Percentiles rank a stretch among this genome's conserved stretches.
These are phyloP conservation scores for Eupristina koningsbergeri DNA, from an alignment of 1,140 invertebrate species.

Conservation along the genomic window DNA sequence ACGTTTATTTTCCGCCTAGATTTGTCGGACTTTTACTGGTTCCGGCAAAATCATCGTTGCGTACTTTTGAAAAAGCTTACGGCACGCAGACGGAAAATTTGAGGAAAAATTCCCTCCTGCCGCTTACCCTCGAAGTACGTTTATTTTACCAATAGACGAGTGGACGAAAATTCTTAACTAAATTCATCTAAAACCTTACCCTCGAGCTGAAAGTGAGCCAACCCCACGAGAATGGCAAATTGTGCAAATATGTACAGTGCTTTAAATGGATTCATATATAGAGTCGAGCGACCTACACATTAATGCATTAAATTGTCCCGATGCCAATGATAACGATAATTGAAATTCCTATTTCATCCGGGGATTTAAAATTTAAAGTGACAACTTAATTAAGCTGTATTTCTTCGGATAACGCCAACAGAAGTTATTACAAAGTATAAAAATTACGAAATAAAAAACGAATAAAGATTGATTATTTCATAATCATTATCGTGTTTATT, in stretches of 20 bases:
- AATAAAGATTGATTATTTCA: neutral
- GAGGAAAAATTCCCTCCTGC: no score
- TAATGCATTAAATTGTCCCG: neutral
- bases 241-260: neutral
- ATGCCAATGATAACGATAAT: no score
- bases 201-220: neutral
- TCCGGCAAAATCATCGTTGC: no score
- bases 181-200: no score
- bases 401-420: neutral
- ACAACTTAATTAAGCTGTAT: neutral
- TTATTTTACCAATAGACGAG: no score
- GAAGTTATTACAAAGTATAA: neutral
- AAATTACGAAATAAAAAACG: neutral
- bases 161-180: no score
- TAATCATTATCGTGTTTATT: neutral
- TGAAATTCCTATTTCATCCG: no score
- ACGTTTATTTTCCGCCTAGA: neutral
- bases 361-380: no score
- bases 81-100: no score
- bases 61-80: no score
- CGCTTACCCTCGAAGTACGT: no score
- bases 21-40: neutral
- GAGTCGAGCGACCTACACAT: neutral
- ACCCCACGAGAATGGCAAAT: neutral
- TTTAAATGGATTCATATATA: neutral